Base-by-base conservation (phyloP, 2,113 vertebrate species). In the Stegostoma tigrinum region DNA sequence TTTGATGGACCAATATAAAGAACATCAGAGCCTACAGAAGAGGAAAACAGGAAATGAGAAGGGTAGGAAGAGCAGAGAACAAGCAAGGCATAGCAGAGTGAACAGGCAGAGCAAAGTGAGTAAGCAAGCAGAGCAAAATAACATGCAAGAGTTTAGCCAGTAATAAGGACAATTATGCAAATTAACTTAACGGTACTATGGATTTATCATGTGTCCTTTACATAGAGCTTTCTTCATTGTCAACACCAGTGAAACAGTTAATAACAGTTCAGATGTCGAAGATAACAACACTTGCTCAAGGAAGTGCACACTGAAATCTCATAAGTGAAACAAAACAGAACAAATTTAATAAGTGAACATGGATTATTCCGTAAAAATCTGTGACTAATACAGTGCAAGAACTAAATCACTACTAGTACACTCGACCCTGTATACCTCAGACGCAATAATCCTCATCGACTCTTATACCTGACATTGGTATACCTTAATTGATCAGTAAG, bases 1-100 rank as follows among this genome's bases (percentile, higher is more conserved):
- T 99, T 99, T 96, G 99, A 98, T 97, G 99, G 99, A 98, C 99
- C 99, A 98, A 99, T 99, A 98, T 99, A 99, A 98, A 99, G 98
- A 98, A 99, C 98, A 98, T 99, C 99, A 97, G 98, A 98, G 97
- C 98, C 99, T 99, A 98, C 70, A 97, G 98, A 97, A 98, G 98
- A 97, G 64, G 97, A 96, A 96, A 96, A 96, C 96, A 96, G 98
- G 98, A 97, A 98, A 97, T 96, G 96, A 95, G 96, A 94, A 96
- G 72, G 45, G 91, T 38, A 95, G 94, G 85, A 94, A 96, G 67
- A 78, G 45, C 78, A 98, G 96, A 98, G 96, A 97, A 97, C 98
- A 96, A 97, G 97, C 97, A 97, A 97, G 97, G 97, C 97, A 96
- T 19, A 93, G 89, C 89, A 66, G 98, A 96, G 96, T 97, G 96